Conservation (phyloP, 1,140 invertebrate genomes). For the roundworm (Caenorhabditis elegans) region WBcel235 BX284604.4:8300001-8300500, state of each 20-base stretch:
- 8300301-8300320: not conserved
- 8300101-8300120: conserved; percentile 32
- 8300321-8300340: not conserved
- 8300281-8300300: no score
- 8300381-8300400: not conserved
- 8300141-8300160: not conserved
- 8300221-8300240: not conserved
- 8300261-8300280: not conserved
- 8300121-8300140: conserved; percentile 14
- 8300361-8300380: not conserved
- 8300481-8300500: conserved; percentile 1
- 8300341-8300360: not conserved
- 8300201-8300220: not conserved
- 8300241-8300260: conserved; percentile 9
- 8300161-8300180: not conserved
- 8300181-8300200: not conserved
- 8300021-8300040: not conserved
- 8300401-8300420: not conserved
- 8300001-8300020: not conserved
- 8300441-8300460: not conserved
- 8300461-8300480: not conserved
- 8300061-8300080: not conserved
- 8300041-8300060: not conserved
- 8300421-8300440: not conserved
- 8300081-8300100: not conserved